Evolutionary conservation across 1,140 invertebrate genomes (phyloP).

Genomic region (Lordiphosa stackelbergi): DNA sequence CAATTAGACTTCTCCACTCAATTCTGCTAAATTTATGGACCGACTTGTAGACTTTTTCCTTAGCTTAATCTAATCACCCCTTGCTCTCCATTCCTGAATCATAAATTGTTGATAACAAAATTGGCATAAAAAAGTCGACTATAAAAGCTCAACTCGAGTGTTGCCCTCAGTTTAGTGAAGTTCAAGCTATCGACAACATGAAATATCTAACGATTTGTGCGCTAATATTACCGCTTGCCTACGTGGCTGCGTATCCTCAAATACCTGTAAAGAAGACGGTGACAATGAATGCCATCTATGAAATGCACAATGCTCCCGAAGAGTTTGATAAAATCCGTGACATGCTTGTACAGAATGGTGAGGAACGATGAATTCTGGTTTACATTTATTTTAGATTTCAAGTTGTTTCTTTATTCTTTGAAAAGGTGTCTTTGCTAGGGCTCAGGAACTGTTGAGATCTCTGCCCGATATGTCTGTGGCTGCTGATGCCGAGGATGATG

Average conservation of each 20-base stretch:
- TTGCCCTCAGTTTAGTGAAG: conserved; percentile 22
- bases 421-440: conserved; percentile 4
- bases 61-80: too few relatives aligned
- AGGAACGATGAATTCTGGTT: neutral
- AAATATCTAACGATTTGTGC: conserved; percentile 48
- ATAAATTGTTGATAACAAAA: conserved; percentile 9
- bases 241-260: conserved; percentile 27
- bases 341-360: conserved; percentile 2
- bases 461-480: conserved; percentile 47
- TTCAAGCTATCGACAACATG: conserved; percentile 28
- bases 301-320: conserved; percentile 14
- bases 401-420: neutral
- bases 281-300: conserved; percentile 15
- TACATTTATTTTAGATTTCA: neutral
- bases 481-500: conserved; percentile 40
- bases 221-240: conserved; percentile 53
- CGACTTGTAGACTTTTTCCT: too few relatives aligned
- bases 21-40: too few relatives aligned
- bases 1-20: too few relatives aligned
- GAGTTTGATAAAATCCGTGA: conserved; percentile 1
- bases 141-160: conserved; percentile 37
- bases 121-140: conserved; percentile 15
- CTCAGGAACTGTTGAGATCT: conserved; percentile 9
- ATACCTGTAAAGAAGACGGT: neutral
- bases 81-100: too few relatives aligned